Conservation (phyloP, 2,113 vertebrate species). For the Cheirogaleus medius region DNA sequence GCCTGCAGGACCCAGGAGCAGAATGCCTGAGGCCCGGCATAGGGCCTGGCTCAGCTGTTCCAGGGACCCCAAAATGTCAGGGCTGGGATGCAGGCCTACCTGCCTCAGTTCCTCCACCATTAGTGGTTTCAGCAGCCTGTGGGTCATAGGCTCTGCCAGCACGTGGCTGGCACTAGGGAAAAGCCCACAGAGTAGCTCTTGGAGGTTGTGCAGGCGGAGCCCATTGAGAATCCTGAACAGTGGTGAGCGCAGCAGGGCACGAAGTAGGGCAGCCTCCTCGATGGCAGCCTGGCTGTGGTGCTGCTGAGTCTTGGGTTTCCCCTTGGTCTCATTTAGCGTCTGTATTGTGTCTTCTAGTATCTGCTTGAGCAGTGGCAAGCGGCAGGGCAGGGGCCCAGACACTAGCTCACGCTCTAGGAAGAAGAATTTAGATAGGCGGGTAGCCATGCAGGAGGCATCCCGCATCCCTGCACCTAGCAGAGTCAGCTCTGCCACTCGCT, state of each 20-base stretch:
- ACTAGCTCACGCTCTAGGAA: slow-evolving; percentile 81
- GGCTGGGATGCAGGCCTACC: slow-evolving; percentile 73
- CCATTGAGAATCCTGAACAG: slow-evolving; percentile 62
- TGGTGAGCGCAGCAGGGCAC: slow-evolving; percentile 81
- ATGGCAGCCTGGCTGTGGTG: not conserved
- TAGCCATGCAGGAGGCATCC: slow-evolving; percentile 84
- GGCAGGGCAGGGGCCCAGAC: slow-evolving; percentile 79
- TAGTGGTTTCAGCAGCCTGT: slow-evolving; percentile 67
- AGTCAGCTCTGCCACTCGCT: slow-evolving; percentile 85
- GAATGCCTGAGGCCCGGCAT: slow-evolving; percentile 76
- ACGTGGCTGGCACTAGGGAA: slow-evolving; percentile 82
- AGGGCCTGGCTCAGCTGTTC: slow-evolving; percentile 86
- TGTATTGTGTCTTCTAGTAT: slow-evolving; percentile 79
- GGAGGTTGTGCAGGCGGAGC: slow-evolving; percentile 75
- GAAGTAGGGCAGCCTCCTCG: slow-evolving; percentile 87
- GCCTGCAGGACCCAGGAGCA: slow-evolving; percentile 89
- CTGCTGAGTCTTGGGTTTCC: not conserved
- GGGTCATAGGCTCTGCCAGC: slow-evolving; percentile 62
- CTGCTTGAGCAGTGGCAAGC: slow-evolving; percentile 83
- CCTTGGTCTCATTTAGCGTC: not conserved
- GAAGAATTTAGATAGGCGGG: slow-evolving; percentile 84
- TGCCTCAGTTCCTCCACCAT: slow-evolving; percentile 83
- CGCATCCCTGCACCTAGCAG: slow-evolving; percentile 86
- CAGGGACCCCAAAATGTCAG: slow-evolving; percentile 72
- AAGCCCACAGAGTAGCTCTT: slow-evolving; percentile 81